These are phyloP conservation scores for Agraylea sexmaculata DNA, from an alignment of 1,140 invertebrate genomes.

Conservation along the genomic window DNA sequence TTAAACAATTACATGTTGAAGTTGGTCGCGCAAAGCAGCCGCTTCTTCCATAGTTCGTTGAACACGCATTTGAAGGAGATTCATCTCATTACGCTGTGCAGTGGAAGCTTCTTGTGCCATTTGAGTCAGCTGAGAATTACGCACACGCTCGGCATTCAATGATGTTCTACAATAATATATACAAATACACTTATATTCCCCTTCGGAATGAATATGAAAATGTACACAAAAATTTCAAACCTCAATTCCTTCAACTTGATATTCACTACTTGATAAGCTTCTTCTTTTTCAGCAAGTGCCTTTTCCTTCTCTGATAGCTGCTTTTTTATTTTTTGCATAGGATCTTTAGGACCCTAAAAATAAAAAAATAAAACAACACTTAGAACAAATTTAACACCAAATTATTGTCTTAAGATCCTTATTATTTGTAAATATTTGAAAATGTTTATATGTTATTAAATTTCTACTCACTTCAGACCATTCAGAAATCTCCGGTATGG, in stretches of 20 bases:
- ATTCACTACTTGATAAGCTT: constrained; percentile 54
- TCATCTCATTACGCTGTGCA: constrained; percentile 38
- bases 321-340: constrained; percentile 71
- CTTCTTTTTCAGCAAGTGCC: constrained; percentile 55
- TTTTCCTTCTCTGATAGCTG: constrained; percentile 75
- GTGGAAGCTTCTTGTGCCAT: constrained; percentile 24
- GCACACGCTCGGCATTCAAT: constrained; percentile 28
- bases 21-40: constrained; percentile 29
- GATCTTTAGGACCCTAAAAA: constrained; percentile 64
- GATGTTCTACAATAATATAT: constrained; percentile 20
- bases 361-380: constrained; percentile 9
- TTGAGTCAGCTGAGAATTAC: constrained; percentile 23
- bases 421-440: background rate
- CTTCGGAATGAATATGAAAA: background rate
- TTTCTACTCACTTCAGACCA: constrained; percentile 62
- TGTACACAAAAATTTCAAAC: constrained; percentile 40
- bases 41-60: constrained; percentile 47
- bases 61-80: constrained; percentile 45
- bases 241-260: constrained; percentile 67
- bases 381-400: constrained; percentile 3
- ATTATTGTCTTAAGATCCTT: background rate
- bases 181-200: background rate
- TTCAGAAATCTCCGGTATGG: constrained; percentile 55
- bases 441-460: background rate
- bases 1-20: constrained; percentile 24